Conservation (phyloP, 2,888 invertebrate species). For the Hyposoter dolosus region DNA sequence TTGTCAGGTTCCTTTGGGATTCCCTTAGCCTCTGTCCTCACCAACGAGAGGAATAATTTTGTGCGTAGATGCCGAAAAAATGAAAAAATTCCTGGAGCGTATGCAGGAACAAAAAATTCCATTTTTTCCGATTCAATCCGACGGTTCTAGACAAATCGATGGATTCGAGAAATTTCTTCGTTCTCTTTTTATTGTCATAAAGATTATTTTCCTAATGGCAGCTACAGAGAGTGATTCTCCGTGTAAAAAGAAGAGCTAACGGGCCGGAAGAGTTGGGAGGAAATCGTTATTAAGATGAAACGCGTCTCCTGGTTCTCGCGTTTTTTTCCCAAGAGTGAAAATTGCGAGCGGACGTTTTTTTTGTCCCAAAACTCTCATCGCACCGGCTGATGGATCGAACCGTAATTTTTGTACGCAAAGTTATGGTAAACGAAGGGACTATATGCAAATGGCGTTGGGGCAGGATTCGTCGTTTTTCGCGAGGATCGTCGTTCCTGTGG, state of each 20-base stretch:
- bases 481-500: constrained; percentile 63
- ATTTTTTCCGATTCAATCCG: background rate
- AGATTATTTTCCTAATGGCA: constrained; percentile 1
- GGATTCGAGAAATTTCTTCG: background rate
- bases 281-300: background rate
- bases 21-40: background rate
- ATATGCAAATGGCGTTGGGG: constrained; percentile 79
- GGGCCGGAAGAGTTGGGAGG: background rate
- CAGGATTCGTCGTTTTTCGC: constrained; percentile 76
- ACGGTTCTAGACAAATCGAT: background rate
- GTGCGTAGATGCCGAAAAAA: constrained; percentile 1
- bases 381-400: constrained; percentile 55
- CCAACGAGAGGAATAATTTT: background rate
- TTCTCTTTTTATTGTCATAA: constrained; percentile 37
- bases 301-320: background rate
- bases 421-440: constrained; percentile 48
- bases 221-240: background rate
- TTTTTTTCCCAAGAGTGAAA: background rate
- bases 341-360: background rate
- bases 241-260: background rate
- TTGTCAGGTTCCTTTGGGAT: background rate
- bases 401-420: constrained; percentile 64
- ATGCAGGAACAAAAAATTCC: background rate
- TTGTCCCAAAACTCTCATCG: background rate
- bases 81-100: background rate